Base-by-base conservation (phyloP, 2,797 vertebrate species). In the Lates japonicus region DNA sequence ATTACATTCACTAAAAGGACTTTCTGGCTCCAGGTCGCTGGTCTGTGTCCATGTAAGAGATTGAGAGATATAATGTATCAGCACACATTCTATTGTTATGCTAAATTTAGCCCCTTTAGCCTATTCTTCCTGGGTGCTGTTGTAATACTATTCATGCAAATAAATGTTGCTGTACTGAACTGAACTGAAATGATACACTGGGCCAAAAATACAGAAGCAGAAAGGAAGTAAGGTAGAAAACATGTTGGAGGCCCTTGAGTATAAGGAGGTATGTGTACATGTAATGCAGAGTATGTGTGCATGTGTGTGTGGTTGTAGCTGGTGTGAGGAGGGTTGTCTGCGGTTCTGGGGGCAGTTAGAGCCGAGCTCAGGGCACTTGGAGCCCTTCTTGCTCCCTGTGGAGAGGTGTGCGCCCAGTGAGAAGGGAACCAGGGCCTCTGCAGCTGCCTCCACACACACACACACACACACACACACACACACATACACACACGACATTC, bases 341-440 rank as follows among this genome's bases (percentile, higher is more conserved):
- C 63, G 62, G 70, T 66, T 89, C 73, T 72, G 77, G 79, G 76
- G 77, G 66, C 37, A 8, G 80, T 82, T 57, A 63, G 70, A 81
- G 67, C 63, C 2, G 11, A 74, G 74, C 60, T 80, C 58, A n/a
- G 76, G 83, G 80, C 74, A 73, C 71, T 87, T 88, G 86, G 84
- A 91, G 75, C 48, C 64, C 39, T 69, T 78, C 81, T 78, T 46
- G 61, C 70, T 90, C 90, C 88, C 87, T 80, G 84, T 7, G 76
- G 87, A 89, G 87, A 87, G 78, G 72, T 84, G 85, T 81, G 78
- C 54, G 76, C 89, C 89, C 87, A 88, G 67, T 44, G 5, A 85
- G 86, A 74, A 60, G 70, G 80, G 87, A 88, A 86, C 66, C 82
- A 81, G 85, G 87, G 84, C 89, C 86, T 88, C 90, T 87, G 87